Evolutionary conservation across 2,888 invertebrate genomes (phyloP).

Genomic region (Smittia sp.): DNA sequence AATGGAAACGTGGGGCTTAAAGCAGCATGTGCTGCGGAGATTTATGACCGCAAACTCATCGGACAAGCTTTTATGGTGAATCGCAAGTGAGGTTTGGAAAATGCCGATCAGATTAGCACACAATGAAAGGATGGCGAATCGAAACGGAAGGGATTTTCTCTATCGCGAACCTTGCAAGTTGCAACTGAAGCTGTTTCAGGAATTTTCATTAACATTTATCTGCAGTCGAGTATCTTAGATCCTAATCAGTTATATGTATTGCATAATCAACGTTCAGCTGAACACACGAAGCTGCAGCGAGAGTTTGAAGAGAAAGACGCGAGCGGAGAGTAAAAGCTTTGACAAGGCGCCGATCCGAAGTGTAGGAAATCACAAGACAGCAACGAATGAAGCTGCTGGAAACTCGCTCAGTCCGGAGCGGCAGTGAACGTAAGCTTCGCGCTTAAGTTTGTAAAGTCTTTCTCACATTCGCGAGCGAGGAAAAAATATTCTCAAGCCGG

Average conservation of each 20-base stretch:
- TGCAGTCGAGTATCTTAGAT: not conserved
- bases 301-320: not conserved
- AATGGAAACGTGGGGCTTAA: not conserved
- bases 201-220: not conserved
- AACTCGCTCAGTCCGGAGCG: not conserved
- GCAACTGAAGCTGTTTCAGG: not conserved
- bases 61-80: not conserved
- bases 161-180: not conserved
- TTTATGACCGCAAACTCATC: not conserved
- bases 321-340: not conserved
- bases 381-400: not conserved
- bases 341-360: not conserved
- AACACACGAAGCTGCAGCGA: not conserved
- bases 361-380: not conserved
- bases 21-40: not conserved
- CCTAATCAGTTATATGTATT: not conserved
- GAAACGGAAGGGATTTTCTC: not conserved
- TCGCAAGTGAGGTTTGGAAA: not conserved
- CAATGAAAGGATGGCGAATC: not conserved
- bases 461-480: not conserved
- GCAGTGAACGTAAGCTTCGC: not conserved
- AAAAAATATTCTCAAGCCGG: constrained; percentile 25
- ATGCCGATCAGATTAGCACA: not conserved
- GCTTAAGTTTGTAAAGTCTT: not conserved
- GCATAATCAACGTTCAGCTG: not conserved